Conservation (phyloP, 2,113 vertebrate species). For the Poeciliopsis prolifica region DNA sequence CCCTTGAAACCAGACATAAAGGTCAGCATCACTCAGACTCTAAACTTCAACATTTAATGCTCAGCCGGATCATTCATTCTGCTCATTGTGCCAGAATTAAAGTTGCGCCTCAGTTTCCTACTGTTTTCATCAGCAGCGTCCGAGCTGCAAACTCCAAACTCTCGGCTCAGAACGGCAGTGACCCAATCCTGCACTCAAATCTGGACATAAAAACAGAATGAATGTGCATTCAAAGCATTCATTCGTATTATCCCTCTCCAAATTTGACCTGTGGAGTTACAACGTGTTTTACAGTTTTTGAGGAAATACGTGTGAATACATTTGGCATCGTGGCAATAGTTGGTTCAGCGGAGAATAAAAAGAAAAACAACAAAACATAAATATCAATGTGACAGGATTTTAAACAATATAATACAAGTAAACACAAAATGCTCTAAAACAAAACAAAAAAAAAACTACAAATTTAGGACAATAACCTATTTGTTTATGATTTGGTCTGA, state of each 20-base stretch:
- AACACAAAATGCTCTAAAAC: not conserved
- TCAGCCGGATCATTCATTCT: not conserved
- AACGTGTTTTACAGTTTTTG: not conserved
- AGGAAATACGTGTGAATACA: not conserved
- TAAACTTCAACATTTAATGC: not conserved
- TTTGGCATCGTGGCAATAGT: too few species aligned
- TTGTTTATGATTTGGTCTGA: not conserved
- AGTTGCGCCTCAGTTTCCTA: constrained; percentile 47
- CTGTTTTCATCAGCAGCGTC: too few species aligned
- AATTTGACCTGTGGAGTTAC: not conserved
- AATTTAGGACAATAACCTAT: too few species aligned
- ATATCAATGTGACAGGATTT: not conserved
- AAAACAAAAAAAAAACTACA: too few species aligned
- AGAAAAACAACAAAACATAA: not conserved
- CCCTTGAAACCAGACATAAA: not conserved
- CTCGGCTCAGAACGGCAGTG: constrained; percentile 20
- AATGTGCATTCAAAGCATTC: too few species aligned
- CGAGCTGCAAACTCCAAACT: constrained; percentile 29
- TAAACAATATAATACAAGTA: not conserved
- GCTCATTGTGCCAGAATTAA: not conserved
- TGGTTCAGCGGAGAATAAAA: not conserved
- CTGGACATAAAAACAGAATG: constrained; percentile 4
- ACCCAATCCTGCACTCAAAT: not conserved
- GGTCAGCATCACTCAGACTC: not conserved
- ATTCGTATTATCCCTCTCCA: not conserved